Evolutionary conservation across 2,888 invertebrate genomes (phyloP).

Genomic region (Loripinus fragilis): DNA sequence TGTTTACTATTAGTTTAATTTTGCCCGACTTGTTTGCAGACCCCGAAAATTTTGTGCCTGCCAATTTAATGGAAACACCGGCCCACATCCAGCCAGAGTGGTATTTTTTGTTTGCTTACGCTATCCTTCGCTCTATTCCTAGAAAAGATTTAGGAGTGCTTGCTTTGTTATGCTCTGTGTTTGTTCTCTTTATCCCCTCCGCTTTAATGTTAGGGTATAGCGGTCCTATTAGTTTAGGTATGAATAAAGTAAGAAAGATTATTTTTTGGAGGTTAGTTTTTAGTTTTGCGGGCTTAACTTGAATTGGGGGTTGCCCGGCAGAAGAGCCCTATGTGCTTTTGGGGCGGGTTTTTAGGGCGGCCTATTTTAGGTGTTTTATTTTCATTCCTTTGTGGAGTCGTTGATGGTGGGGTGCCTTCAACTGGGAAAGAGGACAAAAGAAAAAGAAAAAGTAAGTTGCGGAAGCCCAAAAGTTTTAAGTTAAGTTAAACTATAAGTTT

Average conservation of each 20-base stretch:
- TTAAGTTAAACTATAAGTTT: no score
- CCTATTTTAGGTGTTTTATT: slow-evolving; percentile 58
- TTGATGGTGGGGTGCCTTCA: neutral
- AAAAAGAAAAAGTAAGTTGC: no score
- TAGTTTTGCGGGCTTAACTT: slow-evolving; percentile 87
- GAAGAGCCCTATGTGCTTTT: slow-evolving; percentile 86
- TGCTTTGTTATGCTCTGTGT: slow-evolving; percentile 87
- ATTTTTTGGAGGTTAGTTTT: slow-evolving; percentile 85
- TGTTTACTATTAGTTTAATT: slow-evolving; percentile 66
- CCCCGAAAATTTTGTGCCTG: slow-evolving; percentile 90
- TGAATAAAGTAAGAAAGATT: slow-evolving; percentile 67
- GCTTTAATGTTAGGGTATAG: slow-evolving; percentile 84
- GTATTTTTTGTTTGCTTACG: slow-evolving; percentile 93
- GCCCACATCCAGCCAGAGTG: slow-evolving; percentile 93
- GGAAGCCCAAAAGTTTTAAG: no score
- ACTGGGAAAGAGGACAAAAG: no score
- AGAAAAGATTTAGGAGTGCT: slow-evolving; percentile 91
- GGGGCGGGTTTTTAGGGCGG: slow-evolving; percentile 56
- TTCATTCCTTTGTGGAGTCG: neutral
- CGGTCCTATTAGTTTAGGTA: slow-evolving; percentile 80
- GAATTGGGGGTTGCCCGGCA: slow-evolving; percentile 89
- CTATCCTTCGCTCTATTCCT: slow-evolving; percentile 91
- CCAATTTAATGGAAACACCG: slow-evolving; percentile 89
- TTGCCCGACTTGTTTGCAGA: slow-evolving; percentile 88
- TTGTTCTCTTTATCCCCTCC: slow-evolving; percentile 88